phyloP scores from a whole-genome alignment of 2,888 invertebrate genomes.

The Elaeidobius kamerunicus region DNA sequence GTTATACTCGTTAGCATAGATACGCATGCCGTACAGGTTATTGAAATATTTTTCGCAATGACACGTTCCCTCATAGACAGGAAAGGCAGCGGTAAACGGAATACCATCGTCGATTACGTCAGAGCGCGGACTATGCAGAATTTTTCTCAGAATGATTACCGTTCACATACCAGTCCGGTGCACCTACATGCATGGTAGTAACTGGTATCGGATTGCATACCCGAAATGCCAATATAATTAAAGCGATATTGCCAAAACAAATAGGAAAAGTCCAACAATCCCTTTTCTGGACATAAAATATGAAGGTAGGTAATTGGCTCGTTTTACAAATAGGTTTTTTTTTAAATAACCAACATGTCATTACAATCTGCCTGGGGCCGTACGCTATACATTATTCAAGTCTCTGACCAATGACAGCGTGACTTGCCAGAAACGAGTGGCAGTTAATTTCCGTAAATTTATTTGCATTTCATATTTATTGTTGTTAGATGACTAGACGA shows the following conservation, averaged over 20 bases:
- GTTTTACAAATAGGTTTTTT: too few relatives aligned
- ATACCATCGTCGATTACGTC: conserved; percentile 16
- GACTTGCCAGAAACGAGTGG: conserved; percentile 18
- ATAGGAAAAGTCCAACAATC: too few relatives aligned
- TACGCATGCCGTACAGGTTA: conserved; percentile 11
- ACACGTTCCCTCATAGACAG: conserved; percentile 18
- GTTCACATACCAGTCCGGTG: conserved; percentile 8
- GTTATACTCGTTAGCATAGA: conserved; percentile 1
- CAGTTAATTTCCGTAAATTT: conserved; percentile 24
- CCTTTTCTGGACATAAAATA: too few relatives aligned
- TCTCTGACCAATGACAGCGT: conserved; percentile 19
- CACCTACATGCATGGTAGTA: too few relatives aligned
- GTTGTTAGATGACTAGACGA: conserved; percentile 16
- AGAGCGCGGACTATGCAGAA: conserved; percentile 20
- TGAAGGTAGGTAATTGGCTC: too few relatives aligned
- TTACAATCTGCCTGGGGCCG: conserved; percentile 2
- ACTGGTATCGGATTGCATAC: too few relatives aligned
- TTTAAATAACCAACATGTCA: conserved; percentile 9
- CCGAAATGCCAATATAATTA: too few relatives aligned
- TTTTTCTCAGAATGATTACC: conserved; percentile 24
- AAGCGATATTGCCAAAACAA: too few relatives aligned
- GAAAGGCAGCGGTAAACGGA: conserved; percentile 20
- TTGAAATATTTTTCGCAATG: conserved; percentile 15
- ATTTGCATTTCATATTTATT: conserved; percentile 20
- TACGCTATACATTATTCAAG: conserved; percentile 10